Evolutionary conservation across 2,888 invertebrate genomes (phyloP), one percentile per base, ranked within the genome.

Genomic region (Toxonevra muliebris): DNA sequence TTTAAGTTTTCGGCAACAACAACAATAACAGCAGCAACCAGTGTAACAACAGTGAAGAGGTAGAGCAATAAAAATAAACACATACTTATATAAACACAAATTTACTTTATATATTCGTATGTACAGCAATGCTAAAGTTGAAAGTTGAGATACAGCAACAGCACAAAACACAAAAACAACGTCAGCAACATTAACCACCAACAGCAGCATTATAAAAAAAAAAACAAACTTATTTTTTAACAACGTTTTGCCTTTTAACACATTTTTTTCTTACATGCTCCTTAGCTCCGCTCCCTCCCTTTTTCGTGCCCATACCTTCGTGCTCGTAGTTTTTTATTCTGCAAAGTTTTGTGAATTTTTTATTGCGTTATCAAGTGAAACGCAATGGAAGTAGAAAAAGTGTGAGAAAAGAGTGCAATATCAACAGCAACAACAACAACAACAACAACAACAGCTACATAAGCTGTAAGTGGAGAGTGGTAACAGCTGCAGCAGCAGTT

Each of bases 341-440:
- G 45, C 42, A 61, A 61, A 7, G 30, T 19, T 17, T 54, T 54
- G 8, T 20, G 30, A 17, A 7, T 20, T 54, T 63, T 59, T 40
- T 59, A 45, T 63, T 60, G 10, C 45, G 15, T 59, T 42, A 41
- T 42, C 42, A 59, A 60, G 48, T 40, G 17, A 45, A 41, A 65
- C 42, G 50, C 50, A 60, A 63, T 30, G 30, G n/a, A 17, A 57
- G 45, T 64, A 42, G 54, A 63, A 61, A 50, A 66, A 53, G 63
- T 64, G 61, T 17, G 53, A 61, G 67, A 66, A 66, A 58, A 54
- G 17, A 30, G 43, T 48, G 48, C 50, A 48, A 15, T 48, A 19
- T 20, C 45, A 48, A 48, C 60, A 66, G 40, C 55, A 61, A 41
- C 40, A 54, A 54, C 65, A 70, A 58, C 57, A 43, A 17, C 48